Conservation (phyloP, 2,888 invertebrate species). For the Drosophila affinis region DNA sequence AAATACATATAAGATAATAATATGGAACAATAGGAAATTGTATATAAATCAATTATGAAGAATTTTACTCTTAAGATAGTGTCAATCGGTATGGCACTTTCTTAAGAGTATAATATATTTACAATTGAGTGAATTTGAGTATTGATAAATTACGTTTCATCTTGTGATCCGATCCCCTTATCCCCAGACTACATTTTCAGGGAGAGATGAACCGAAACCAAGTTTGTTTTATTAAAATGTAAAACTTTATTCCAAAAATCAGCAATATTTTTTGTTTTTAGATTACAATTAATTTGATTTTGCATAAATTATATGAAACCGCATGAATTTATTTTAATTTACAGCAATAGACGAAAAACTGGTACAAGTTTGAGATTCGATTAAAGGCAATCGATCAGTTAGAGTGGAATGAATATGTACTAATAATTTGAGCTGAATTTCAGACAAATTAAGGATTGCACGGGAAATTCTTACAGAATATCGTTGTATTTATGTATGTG, state of each 20-base stretch:
- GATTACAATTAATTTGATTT: slow-evolving; percentile 36
- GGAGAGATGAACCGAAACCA: neutral
- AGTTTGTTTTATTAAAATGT: slow-evolving; percentile 51
- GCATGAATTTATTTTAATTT: slow-evolving; percentile 21
- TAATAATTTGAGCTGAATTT: slow-evolving; percentile 32
- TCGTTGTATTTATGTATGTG: slow-evolving; percentile 19
- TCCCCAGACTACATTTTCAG: too few species aligned
- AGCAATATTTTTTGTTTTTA: slow-evolving; percentile 32
- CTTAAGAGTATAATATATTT: neutral
- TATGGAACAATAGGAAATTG: slow-evolving; percentile 22
- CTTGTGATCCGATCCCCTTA: too few species aligned
- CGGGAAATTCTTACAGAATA: slow-evolving; percentile 70
- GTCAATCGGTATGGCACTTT: too few species aligned
- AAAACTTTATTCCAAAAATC: slow-evolving; percentile 66
- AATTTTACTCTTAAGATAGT: too few species aligned
- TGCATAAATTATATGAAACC: slow-evolving; percentile 56
- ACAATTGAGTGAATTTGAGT: slow-evolving; percentile 5
- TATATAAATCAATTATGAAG: slow-evolving; percentile 12
- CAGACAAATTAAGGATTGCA: slow-evolving; percentile 59
- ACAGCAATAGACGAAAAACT: slow-evolving; percentile 23
- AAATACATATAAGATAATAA: slow-evolving; percentile 36
- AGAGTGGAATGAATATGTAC: neutral
- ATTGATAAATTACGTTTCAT: neutral
- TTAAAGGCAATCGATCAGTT: slow-evolving; percentile 32
- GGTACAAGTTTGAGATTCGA: slow-evolving; percentile 49